Evolutionary conservation across 2,888 invertebrate species (phyloP).

Genomic region (Physocephala rufipes): DNA sequence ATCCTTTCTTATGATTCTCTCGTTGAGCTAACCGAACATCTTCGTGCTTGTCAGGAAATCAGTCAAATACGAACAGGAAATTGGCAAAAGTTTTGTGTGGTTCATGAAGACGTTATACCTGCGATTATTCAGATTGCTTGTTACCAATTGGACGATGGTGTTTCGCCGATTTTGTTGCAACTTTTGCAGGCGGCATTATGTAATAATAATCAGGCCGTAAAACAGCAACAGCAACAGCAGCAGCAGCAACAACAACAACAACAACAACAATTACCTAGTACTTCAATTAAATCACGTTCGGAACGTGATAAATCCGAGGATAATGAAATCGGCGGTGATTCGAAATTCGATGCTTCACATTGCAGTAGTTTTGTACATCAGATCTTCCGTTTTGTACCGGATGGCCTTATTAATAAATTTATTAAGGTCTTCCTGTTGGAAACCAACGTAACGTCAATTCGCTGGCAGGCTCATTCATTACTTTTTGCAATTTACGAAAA

Average conservation of each 20-base stretch:
- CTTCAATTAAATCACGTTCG: conserved; percentile 66
- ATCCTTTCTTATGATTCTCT: conserved; percentile 86
- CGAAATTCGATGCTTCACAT: conserved; percentile 74
- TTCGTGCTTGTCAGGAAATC: conserved; percentile 93
- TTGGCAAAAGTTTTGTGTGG: conserved; percentile 90
- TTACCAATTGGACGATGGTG: conserved; percentile 83
- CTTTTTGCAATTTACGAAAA: conserved; percentile 86
- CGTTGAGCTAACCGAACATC: conserved; percentile 93
- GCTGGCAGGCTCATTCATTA: conserved; percentile 95
- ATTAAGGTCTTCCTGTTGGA: conserved; percentile 91
- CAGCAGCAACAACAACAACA: conserved; percentile 47
- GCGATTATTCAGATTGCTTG: conserved; percentile 87
- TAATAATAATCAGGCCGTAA: conserved; percentile 63
- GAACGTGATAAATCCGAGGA: conserved; percentile 76
- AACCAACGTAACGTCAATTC: conserved; percentile 89
- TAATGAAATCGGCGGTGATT: conserved; percentile 70
- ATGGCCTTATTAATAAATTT: conserved; percentile 70
- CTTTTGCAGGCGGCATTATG: conserved; percentile 90
- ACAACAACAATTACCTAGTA: conserved; percentile 40
- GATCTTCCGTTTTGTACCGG: conserved; percentile 72
- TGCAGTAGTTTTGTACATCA: conserved; percentile 76
- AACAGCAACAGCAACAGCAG: conserved; percentile 48
- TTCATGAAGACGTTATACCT: conserved; percentile 78
- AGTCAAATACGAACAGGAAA: conserved; percentile 90
- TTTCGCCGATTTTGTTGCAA: conserved; percentile 90